Evolutionary conservation across 2,888 invertebrate species (phyloP), one percentile per base, ranked within the genome.

Genomic region (Drosophila lacicola): DNA sequence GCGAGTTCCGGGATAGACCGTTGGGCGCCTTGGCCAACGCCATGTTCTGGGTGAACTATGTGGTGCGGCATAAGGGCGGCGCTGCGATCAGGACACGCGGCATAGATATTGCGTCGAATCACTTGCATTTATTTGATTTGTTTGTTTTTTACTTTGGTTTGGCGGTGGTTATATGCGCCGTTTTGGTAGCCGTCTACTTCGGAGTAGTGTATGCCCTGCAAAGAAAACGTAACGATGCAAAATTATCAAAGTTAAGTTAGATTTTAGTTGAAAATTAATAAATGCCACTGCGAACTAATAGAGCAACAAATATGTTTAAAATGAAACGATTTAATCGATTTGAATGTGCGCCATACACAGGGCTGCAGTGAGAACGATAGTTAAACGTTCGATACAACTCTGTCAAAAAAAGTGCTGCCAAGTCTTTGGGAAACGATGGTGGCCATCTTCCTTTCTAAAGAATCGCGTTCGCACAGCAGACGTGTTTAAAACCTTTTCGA

Each of bases 11-110:
- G 14, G 93, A 93, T 65, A 90, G 93, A 42, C 92, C 92, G 0
- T 51, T 91, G 21, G 90, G 91, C 1, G 91, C 93, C 0, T 68
- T 93, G 49, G 92, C 93, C 21, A 90, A 80, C 2, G 91, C 92
- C 17, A 78, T 93, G 17, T 93, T 90, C 78, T 93, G 93, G 93
- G 88, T 92, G 8, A 92, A 93, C 56, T 93, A 93, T 60, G 89
- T 92, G 10, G 76, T 92, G 10, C 86, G 92, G 1, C 90, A 92
- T 64, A 91, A 92, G 50, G 92, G 92, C 13, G 92, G 90, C 2
- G 72, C 82, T 1, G 90, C 91, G 21, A 63, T 93, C 4, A 90
- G 88, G 62, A 90, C 92, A 3, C 70, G 69, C 3, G 91, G 91
- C 5, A 74, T 90, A 1, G 85, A 88, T 10, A 84, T 92, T 41